Evolutionary conservation across 2,888 invertebrate genomes (phyloP).

Genomic region (Xylocampa areola): DNA sequence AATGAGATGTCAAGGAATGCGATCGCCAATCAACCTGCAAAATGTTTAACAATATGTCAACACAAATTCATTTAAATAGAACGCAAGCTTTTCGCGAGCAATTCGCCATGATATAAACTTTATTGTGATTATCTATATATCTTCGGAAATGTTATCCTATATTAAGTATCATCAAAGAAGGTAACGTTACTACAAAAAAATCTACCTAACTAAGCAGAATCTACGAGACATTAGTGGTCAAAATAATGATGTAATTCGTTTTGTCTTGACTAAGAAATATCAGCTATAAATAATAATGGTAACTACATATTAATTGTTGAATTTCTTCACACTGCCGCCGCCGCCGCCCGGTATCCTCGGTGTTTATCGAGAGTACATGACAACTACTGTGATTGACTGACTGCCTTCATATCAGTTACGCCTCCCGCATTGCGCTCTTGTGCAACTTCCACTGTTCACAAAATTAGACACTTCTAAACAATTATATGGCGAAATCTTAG

Average conservation of each 20-base stretch:
- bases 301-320: conserved; percentile 20
- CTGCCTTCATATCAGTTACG: conserved; percentile 68
- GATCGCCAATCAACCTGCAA: conserved; percentile 24
- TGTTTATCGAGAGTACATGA: conserved; percentile 49
- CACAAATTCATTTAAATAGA: no score
- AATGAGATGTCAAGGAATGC: conserved; percentile 18
- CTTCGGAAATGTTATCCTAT: no score
- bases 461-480: conserved; percentile 17
- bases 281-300: conserved; percentile 31
- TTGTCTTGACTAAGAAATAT: conserved; percentile 23
- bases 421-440: conserved; percentile 61
- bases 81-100: no score
- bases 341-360: conserved; percentile 25
- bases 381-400: conserved; percentile 55
- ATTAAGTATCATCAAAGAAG: no score
- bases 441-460: conserved; percentile 46
- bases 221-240: no score
- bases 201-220: no score
- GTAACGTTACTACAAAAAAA: no score
- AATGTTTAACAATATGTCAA: not conserved
- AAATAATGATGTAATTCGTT: not conserved
- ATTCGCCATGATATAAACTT: no score
- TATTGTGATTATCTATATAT: no score
- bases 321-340: conserved; percentile 34
- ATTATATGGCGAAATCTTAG: conserved; percentile 18